These are phyloP conservation scores for Triplophysa siluroides DNA, from an alignment of 2,113 vertebrate genomes.

Conservation along the genomic window DNA sequence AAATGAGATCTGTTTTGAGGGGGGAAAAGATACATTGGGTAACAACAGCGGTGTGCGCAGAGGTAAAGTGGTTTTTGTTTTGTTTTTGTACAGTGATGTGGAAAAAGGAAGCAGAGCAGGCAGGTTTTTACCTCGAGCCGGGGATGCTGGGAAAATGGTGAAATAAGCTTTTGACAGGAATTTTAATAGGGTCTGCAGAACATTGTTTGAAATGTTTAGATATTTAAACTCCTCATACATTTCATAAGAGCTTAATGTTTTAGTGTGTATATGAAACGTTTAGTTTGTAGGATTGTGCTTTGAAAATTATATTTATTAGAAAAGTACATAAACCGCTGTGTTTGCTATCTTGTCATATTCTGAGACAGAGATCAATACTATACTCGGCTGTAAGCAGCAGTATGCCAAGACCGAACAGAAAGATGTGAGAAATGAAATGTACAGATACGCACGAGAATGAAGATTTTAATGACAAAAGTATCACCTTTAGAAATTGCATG, in stretches of 20 bases:
- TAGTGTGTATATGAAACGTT: not conserved
- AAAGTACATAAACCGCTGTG: too few species aligned
- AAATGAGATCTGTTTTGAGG: slow-evolving; percentile 48
- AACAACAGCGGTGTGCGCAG: slow-evolving; percentile 25
- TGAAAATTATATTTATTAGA: not conserved
- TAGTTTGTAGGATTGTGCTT: not conserved
- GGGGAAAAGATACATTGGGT: slow-evolving; percentile 37
- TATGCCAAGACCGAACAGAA: too few species aligned
- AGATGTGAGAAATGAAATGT: too few species aligned
- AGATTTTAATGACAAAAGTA: too few species aligned
- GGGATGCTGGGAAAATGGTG: not conserved
- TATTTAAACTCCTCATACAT: not conserved
- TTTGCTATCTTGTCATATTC: too few species aligned
- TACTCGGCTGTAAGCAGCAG: too few species aligned
- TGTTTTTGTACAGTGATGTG: slow-evolving; percentile 22
- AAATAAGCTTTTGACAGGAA: not conserved
- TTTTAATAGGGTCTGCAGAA: not conserved
- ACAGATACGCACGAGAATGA: too few species aligned
- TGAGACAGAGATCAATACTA: too few species aligned
- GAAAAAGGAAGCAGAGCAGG: slow-evolving; percentile 11
- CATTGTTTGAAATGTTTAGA: not conserved
- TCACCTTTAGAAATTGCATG: too few species aligned
- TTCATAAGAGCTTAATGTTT: not conserved
- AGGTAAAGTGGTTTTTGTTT: not conserved
- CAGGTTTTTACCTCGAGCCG: not conserved